Evolutionary conservation across 2,113 vertebrate genomes (phyloP).

Genomic region (Actinemys pallida): DNA sequence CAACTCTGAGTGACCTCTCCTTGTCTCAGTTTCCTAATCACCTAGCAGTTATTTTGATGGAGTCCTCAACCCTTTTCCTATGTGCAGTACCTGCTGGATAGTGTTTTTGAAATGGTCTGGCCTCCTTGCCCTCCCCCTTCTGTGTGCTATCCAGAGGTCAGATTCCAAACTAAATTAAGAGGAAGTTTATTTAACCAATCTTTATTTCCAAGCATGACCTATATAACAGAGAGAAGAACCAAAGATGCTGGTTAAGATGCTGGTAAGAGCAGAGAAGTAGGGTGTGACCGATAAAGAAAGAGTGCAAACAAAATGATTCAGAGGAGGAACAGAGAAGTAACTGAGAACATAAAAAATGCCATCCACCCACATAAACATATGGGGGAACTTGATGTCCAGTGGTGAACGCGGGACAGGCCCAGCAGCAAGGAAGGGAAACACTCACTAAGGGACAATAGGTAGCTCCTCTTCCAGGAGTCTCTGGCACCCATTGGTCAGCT

Average conservation of each 20-base stretch:
- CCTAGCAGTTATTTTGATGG: background rate
- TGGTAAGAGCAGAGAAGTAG: background rate
- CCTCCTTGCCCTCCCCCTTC: background rate
- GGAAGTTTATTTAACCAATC: background rate
- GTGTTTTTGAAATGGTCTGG: background rate
- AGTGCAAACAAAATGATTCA: fast-evolving
- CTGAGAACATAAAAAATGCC: background rate
- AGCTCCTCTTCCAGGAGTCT: background rate
- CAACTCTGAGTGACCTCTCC: background rate
- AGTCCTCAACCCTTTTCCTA: background rate
- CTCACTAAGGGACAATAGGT: background rate
- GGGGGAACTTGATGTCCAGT: background rate
- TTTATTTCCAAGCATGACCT: background rate
- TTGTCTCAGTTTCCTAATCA: background rate
- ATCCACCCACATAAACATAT: background rate
- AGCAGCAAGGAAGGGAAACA: background rate
- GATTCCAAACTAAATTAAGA: background rate
- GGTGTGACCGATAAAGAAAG: background rate
- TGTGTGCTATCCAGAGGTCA: background rate
- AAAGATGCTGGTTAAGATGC: background rate
- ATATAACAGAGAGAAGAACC: background rate
- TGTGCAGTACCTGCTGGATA: background rate
- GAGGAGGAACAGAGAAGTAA: background rate
- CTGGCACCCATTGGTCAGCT: background rate
- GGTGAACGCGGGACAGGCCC: background rate